Base-by-base conservation (phyloP, 2,888 invertebrate genomes). In the Melieria crassipennis region DNA sequence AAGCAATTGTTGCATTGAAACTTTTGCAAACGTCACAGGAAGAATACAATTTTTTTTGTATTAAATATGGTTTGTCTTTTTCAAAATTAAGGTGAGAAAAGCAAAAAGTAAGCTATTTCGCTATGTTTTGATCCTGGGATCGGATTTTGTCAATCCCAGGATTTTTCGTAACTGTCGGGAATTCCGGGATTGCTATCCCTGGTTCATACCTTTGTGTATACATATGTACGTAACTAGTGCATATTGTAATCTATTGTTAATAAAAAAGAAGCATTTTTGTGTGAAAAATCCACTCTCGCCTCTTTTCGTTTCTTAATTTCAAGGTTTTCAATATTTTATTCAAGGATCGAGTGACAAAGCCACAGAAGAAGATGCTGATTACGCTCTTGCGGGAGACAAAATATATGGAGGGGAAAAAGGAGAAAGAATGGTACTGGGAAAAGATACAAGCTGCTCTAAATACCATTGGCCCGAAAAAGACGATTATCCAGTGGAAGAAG, bases 371-470 rank as follows among this genome's bases (percentile, higher is more conserved):
- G 76, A 85, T 85, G 86, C 79, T 85, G 55, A 85, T 85, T 68
- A 84, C 85, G 16, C 75, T 85, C 74, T 74, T 85, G 78, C 82
- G 85, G n/a, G 85, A 85, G 75, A 85, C 85, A 11, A 85, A 85
- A 65, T 85, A 83, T 71, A 85, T 85, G 84, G 86, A 85, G 75
- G 85, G 86, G 48, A 85, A 85, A 72, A 85, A 85, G 76, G 85
- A 85, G 73, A 85, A 85, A 76, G 85, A 85, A 74, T 85, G 85
- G 85, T 85, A 85, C 68, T 85, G 85, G 85, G 86, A 85, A 72
- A 85, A 85, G 72, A 85, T 85, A 56, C 85, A 85, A 72, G 85
- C 84, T 66, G 86, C 85, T 52, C 74, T 85, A 1, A 85, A 85
- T 69, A 85, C 84, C 64, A 85, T 85, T 67, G 85, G 85, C 1